Percentiles rank a stretch among this genome's conserved stretches.
Conservation (phyloP, 2,113 vertebrate species). For the Edolisoma coerulescens region DNA sequence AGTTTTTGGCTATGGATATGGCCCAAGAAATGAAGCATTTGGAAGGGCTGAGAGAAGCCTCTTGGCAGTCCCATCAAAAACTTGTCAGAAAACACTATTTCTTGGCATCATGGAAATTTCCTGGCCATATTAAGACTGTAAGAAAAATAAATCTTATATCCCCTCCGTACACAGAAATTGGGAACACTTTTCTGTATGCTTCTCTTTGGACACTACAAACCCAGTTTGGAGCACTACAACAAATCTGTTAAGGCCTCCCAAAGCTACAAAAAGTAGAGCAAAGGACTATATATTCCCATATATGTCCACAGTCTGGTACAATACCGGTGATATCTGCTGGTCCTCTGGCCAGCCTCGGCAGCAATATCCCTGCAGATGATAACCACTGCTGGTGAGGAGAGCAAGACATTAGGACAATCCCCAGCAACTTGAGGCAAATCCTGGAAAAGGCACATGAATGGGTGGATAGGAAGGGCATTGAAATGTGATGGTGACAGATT, state of each 20-base stretch:
- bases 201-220: background rate
- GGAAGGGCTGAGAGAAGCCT: background rate
- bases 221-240: background rate
- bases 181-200: background rate
- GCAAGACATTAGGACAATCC: accelerated
- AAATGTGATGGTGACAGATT: background rate
- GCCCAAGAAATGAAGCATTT: background rate
- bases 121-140: background rate
- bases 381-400: background rate
- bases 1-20: background rate
- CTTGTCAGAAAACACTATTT: background rate
- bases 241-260: background rate
- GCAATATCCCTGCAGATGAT: background rate
- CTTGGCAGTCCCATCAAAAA: background rate
- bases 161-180: background rate
- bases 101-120: background rate
- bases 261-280: background rate
- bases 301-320: accelerated
- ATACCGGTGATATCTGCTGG: background rate
- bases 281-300: background rate
- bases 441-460: background rate
- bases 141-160: background rate
- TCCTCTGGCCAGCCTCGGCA: background rate
- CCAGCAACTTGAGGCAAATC: background rate
- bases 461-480: accelerated